Percentiles rank a stretch among this genome's conserved stretches.
Conservation (phyloP, 2,797 vertebrate species). For the Chelidonichthys spinosus region DNA sequence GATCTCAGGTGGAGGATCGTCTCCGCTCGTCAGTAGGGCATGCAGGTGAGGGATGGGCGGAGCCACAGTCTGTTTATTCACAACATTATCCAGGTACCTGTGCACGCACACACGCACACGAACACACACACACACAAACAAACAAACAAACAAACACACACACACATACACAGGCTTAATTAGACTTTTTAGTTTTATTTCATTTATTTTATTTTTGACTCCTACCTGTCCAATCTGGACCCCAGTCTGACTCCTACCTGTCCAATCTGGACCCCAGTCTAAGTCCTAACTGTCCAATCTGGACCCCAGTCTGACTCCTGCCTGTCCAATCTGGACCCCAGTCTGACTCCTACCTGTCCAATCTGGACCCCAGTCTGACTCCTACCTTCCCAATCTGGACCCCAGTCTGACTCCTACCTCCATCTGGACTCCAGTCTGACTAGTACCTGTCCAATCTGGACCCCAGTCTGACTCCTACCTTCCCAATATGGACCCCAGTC, state of each 20-base stretch:
- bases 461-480: neutral
- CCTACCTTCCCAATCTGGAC: neutral
- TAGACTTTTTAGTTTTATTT: no score
- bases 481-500: no score
- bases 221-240: no score
- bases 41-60: conserved; percentile 93
- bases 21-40: conserved; percentile 90
- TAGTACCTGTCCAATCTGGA: no score
- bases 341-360: neutral
- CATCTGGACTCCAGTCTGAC: no score
- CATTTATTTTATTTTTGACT: no score
- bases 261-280: no score
- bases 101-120: neutral
- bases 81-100: conserved; percentile 95
- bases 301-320: conserved; percentile 52
- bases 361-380: no score
- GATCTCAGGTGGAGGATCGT: conserved; percentile 89
- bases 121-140: neutral
- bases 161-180: no score
- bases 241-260: neutral
- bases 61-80: conserved; percentile 92
- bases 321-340: conserved; percentile 82
- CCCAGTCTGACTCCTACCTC: conserved; percentile 79
- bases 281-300: neutral
- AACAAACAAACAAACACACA: neutral